Base-by-base conservation (phyloP, 2,113 vertebrate species). In the Actenoides hombroni region DNA sequence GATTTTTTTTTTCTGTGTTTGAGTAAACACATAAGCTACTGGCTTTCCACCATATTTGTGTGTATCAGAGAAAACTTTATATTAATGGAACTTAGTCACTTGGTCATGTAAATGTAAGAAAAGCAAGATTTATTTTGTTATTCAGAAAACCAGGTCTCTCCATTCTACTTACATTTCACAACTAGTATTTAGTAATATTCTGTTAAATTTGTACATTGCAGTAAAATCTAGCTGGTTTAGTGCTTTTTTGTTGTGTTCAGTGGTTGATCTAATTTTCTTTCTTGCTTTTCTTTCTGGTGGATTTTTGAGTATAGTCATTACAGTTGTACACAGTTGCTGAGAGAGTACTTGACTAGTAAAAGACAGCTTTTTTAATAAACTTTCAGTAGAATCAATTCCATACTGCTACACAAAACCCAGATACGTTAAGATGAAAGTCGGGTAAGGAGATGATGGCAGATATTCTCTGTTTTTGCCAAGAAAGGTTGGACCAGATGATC, bases 261-360 rank as follows among this genome's bases (percentile, higher is more conserved):
- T 65, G 16, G 29, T 49, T 70, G n/a, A 46, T 81, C 11, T 78
- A 28, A 60, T 88, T 90, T 93, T 88, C 37, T 70, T 0, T 61
- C 19, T 51, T 54, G 19, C 8, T 80, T 80, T 95, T 70, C 60
- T 80, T 95, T 70, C 64, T 65, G 46, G 24, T 60, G 11, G 15
- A 7, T 39, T 88, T 88, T 81, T 60, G 31, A 48, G 13, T 70
- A 26, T 8, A 51, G 33, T 40, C 33, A 8, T 63, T 59, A 53
- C 2, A 33, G 1, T 19, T 51, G 6, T 2, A 0, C 0, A 0
- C 18, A 42, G 59, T 71, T 94, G 16, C 57, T 53, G 40, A 59
- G 33, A 37, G 40, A 83, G n/a, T 64, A n/a, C 28, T 68, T 37
- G 28, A 51, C 24, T 84, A 63, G 15, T 87, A 60, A 85, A 68